A percentile compares a stretch with the other conserved stretches of the same genome.
These are phyloP conservation scores for Andrena flavipes DNA, from an alignment of 2,888 invertebrate genomes.

Conservation along the genomic window DNA sequence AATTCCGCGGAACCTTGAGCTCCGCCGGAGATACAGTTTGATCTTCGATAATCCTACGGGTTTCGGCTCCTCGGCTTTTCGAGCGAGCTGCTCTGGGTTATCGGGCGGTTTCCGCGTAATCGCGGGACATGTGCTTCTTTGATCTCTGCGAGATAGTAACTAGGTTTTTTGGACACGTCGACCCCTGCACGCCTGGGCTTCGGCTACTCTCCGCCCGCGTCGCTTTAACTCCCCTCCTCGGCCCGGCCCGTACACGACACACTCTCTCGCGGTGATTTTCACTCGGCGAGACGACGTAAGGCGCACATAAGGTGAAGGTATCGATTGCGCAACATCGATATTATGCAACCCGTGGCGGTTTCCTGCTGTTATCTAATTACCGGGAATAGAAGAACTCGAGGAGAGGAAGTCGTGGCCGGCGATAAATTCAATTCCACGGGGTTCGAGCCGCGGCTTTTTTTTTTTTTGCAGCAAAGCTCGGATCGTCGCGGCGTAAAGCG, in stretches of 20 bases:
- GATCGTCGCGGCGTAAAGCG: not conserved
- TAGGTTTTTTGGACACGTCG: constrained; percentile 1
- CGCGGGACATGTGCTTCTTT: too few relatives aligned
- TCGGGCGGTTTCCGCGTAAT: too few relatives aligned
- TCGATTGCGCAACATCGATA: constrained; percentile 79
- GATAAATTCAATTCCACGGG: constrained; percentile 51
- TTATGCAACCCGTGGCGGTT: constrained; percentile 77
- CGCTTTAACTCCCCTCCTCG: not conserved
- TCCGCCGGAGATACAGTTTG: too few relatives aligned
- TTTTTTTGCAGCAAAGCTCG: not conserved
- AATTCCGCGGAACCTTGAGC: not conserved
- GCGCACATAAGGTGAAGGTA: constrained; percentile 74
- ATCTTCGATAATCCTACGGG: too few relatives aligned
- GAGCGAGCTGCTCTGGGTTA: too few relatives aligned
- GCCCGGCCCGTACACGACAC: constrained; percentile 8
- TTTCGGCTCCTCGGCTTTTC: too few relatives aligned
- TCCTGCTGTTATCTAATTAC: constrained; percentile 80
- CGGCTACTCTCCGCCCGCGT: too few relatives aligned
- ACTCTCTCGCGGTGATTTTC: constrained; percentile 61
- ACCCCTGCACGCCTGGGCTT: not conserved
- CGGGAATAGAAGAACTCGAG: constrained; percentile 65
- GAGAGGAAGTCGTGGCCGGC: constrained; percentile 54
- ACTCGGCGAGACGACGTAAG: constrained; percentile 67
- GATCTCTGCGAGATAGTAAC: not conserved
- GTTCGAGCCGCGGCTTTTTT: not conserved